Conservation (phyloP, 2,113 vertebrate genomes). For the Macheiramphus alcinus region DNA sequence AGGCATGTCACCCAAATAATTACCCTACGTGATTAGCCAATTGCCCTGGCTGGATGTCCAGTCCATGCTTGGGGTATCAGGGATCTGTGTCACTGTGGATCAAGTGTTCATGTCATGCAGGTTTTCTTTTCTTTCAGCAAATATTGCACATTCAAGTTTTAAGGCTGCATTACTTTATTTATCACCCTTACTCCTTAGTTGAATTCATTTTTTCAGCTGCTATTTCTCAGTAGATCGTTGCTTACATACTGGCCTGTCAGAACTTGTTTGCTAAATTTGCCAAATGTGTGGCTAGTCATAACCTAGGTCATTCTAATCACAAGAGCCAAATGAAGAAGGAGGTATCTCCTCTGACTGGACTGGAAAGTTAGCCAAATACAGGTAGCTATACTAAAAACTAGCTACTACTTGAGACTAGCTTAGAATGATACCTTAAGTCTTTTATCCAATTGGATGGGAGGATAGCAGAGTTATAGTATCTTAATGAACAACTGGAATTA, state of each 20-base stretch:
- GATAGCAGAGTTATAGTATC: not conserved
- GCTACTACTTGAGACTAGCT: not conserved
- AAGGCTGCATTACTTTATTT: not conserved
- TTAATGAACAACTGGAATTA: not conserved
- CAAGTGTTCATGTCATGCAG: not conserved
- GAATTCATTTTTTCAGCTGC: not conserved
- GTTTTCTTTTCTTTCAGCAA: not conserved
- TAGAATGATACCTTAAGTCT: not conserved
- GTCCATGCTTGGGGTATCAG: not conserved
- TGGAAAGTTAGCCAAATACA: not conserved
- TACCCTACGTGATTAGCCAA: not conserved
- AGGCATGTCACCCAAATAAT: not conserved
- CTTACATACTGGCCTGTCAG: not conserved
- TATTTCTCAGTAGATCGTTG: not conserved
- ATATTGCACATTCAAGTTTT: not conserved
- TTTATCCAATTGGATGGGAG: not conserved
- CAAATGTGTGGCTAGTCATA: not conserved
- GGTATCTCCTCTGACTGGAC: not conserved
- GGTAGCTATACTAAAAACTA: not conserved
- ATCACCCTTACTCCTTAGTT: not conserved
- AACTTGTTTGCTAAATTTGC: not conserved
- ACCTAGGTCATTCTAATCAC: not conserved
- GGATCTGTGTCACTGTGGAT: not conserved
- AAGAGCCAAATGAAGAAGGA: not conserved
- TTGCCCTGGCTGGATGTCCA: not conserved